phyloP scores from a whole-genome alignment of 2,888 invertebrate species.

The Hipparchia sbordonii region DNA sequence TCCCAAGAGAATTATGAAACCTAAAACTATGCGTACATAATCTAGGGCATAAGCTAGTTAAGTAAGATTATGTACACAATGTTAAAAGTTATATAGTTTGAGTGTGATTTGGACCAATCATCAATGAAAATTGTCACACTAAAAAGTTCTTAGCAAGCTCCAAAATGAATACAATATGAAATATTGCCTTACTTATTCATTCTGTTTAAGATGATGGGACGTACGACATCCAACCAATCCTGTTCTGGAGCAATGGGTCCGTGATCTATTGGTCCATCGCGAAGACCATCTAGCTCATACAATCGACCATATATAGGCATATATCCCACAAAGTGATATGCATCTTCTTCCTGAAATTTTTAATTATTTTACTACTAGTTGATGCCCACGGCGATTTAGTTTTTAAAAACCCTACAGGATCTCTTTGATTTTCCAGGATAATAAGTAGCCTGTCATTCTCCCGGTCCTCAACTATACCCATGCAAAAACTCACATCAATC shows the following conservation, averaged over 20 bases:
- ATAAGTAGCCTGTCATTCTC: no score
- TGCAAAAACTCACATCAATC: no score
- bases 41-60: no score
- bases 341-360: constrained; percentile 89
- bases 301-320: constrained; percentile 95
- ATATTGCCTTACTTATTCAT: constrained; percentile 87
- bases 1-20: no score
- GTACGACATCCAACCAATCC: constrained; percentile 95
- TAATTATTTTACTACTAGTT: background rate
- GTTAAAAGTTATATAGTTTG: no score
- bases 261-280: constrained; percentile 97
- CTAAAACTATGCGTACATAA: no score
- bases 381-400: background rate
- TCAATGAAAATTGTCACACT: no score
- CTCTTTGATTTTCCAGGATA: no score
- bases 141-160: no score
- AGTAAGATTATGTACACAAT: no score
- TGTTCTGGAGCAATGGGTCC: constrained; percentile 89
- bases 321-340: constrained; percentile 98
- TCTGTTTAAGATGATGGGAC: constrained; percentile 95
- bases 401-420: background rate
- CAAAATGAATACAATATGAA: background rate
- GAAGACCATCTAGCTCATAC: constrained; percentile 97
- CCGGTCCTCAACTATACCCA: no score
- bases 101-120: no score